Base-by-base conservation (phyloP, 2,888 invertebrate species). In the Lissonota sp. region DNA sequence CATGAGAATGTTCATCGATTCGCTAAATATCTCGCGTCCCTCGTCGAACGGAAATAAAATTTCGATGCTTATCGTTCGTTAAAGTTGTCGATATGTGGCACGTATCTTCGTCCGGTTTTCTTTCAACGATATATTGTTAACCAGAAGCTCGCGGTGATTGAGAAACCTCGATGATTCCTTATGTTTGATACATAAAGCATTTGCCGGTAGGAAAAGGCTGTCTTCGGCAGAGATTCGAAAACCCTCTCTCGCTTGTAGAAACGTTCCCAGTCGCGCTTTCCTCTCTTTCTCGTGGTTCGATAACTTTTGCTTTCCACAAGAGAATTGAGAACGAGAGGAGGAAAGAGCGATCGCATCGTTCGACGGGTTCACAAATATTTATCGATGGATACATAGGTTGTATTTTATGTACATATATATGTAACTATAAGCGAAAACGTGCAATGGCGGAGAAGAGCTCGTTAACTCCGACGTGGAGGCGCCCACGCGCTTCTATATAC, bases 321-420 rank as follows among this genome's bases (percentile, higher is more conserved):
- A 69, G 7, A 57, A 14, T n/a, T 44, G 51, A 2, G 44, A 42
- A 44, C 14, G 69, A 44, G 16, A 66, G 39, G 37, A 16, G 8
- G 51, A 57, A 37, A 57, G 67, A 76, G 77, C n/a, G n/a, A 77
- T 80, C 77, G 69, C 46, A 51, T 57, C 66, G 58, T 80, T 71
- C 76, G 78, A 83, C 71, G 83, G 69, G 60, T 75, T 72, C 72
- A 70, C 78, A 80, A 83, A 83, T 83, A 83, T 83, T 83, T 83
- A 77, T 79, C 69, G 57, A 76, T 57, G 62, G 57, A 46, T 67
- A 57, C 62, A 76, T 26, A 3, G 1, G 26, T 3, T 26, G 26
- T 75, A 76, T 53, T 7, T 5, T 14, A 16, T 53, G 16, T 53
- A 16, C 1, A 16, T 53, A 51, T 51, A 51, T 51, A 51, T 12